phyloP scores from a whole-genome alignment of 35 echinoderm and acorn worm genomes.

The Acanthaster planci region DNA sequence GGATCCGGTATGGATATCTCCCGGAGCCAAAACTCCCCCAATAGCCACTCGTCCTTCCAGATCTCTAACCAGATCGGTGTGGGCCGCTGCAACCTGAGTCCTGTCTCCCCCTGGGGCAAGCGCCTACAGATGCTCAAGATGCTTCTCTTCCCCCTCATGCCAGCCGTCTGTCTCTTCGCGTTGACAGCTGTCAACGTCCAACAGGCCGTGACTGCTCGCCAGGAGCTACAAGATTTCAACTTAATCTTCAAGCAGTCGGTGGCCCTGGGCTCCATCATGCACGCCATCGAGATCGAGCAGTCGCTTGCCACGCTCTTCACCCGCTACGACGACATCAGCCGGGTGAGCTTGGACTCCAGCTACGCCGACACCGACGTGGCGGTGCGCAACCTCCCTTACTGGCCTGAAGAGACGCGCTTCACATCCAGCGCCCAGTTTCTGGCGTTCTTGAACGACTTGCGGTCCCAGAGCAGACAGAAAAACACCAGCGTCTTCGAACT shows the following conservation, averaged over 20 bases:
- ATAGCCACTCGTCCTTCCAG: conserved; percentile 10
- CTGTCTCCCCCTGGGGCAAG: conserved; percentile 40
- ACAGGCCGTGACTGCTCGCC: neutral
- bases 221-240: neutral
- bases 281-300: conserved; percentile 62
- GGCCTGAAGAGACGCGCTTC: conserved; percentile 43
- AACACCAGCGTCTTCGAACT: conserved; percentile 11
- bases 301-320: conserved; percentile 32
- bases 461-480: neutral
- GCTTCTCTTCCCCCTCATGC: conserved; percentile 56
- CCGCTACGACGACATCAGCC: conserved; percentile 2
- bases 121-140: conserved; percentile 66
- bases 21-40: neutral
- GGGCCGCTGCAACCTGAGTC: conserved; percentile 48
- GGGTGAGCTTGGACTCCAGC: conserved; percentile 6
- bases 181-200: conserved; percentile 28
- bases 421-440: neutral
- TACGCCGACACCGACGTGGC: conserved; percentile 50
- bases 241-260: neutral
- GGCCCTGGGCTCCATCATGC: conserved; percentile 46
- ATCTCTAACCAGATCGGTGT: conserved; percentile 31
- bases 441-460: neutral
- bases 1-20: neutral
- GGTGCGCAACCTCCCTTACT: neutral
- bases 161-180: conserved; percentile 21